Evolutionary conservation across 35 echinoderm and acorn worm genomes (phyloP), one percentile per base, ranked within the genome.

Genomic region (Ptychodera flava): DNA sequence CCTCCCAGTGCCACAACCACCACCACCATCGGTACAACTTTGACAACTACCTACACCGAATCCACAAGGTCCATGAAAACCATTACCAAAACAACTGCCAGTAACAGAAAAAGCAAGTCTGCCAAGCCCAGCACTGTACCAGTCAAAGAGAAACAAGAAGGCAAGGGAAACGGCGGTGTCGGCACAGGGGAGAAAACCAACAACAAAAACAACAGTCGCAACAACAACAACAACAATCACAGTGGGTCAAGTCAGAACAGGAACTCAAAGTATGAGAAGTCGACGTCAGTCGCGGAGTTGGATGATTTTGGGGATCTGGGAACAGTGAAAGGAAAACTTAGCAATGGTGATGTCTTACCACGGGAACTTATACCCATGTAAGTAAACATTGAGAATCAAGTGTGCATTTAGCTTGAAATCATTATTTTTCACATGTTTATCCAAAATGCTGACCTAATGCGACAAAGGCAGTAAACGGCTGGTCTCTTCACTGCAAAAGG

Each of bases 1-100:
- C 96, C 96, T 1, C 96, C 96, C 2, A 90, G 90, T 77, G 96
- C 96, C 31, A 99, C 95, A 22, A 97, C 96, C 37, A 99, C 93
- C 0, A 99, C 96, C 31, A 99, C 96, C 81, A 99, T 94, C 77
- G 93, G 92, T 6, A 89, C 86, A 31, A 87, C 92, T 1, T 81
- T 90, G 38, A 94, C 90, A 76, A n/a, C n/a, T n/a, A 99, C 92
- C 16, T 88, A 94, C 83, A 89, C 81, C 37, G 37, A 76, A 36
- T 45, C 88, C 2, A 80, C 86, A 64, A 64, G 45, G 22, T 12
- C 6, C 22, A 22, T 6, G 45, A 64, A 64, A 64, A 64, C 6
- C 31, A 85, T 77, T 81, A 87, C 80, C 75, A 83, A 82, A 32
- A 76, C 94, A 22, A 84, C 35, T 45, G 80, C 76, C 35, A 80